phyloP scores from a whole-genome alignment of 2,113 vertebrate genomes.

The Aythya baeri region DNA sequence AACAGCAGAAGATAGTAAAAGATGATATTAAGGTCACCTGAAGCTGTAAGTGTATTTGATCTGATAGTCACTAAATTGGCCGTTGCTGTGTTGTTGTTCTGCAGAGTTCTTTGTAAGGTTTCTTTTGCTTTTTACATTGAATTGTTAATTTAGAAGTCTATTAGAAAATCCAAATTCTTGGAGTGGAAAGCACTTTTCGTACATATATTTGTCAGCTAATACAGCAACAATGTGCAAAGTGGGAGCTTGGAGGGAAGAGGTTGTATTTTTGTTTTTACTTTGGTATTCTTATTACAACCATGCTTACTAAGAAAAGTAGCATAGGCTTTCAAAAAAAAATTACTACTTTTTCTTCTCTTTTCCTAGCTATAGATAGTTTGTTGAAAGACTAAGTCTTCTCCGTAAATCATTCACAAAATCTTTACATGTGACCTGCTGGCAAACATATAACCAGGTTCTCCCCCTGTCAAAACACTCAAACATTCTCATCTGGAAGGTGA shows the following conservation, averaged over 20 bases:
- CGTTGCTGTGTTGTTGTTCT: neutral
- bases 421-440: neutral
- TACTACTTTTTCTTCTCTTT: accelerated
- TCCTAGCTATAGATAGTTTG: neutral
- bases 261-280: neutral
- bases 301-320: neutral
- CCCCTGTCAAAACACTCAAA: neutral
- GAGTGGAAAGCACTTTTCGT: neutral
- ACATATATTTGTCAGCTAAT: neutral
- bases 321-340: neutral
- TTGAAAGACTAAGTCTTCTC: neutral
- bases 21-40: neutral
- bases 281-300: neutral
- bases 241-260: neutral
- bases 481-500: neutral
- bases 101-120: neutral
- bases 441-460: neutral
- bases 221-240: neutral
- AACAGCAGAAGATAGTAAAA: neutral
- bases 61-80: neutral
- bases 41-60: neutral
- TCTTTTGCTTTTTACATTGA: neutral
- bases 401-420: neutral
- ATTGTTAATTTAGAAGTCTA: neutral
- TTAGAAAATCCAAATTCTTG: neutral